Evolutionary conservation across 1,140 invertebrate genomes (phyloP), one percentile per base, ranked within the genome.

Genomic region (Drosophila takahashii): DNA sequence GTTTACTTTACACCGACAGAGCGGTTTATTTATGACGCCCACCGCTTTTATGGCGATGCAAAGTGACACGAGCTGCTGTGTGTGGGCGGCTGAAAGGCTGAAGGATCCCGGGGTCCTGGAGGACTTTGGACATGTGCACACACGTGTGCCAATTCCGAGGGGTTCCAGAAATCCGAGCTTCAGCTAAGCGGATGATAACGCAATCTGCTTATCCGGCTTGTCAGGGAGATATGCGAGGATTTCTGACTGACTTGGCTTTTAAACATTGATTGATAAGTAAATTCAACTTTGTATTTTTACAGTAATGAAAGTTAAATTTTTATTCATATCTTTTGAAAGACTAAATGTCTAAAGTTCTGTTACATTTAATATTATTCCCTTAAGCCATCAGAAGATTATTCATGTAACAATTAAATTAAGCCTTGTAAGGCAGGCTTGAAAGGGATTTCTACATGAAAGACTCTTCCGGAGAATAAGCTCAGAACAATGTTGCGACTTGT

Each of bases 71-170:
- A 37, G 42, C 39, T 18, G 66, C 29, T 22, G 26, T 11, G 66
- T 48, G 66, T 48, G 37, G 53, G 45, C 32, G 66, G 16, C 22
- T 22, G 22, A 22, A 22, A 34, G 51, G 11, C 7, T 56, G 15
- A 29, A 15, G 16, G n/a, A 15, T 37, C 29, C 22, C 18, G 39
- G 15, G 10, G 11, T 37, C n/a, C 22, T 18, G 41, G 15, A 52
- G 48, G 32, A 37, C 61, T 44, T 26, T 15, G 47, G 62, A 62
- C 57, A 67, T 39, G 62, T 69, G 34, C 62, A 42, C 64, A 58
- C 51, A 71, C 60, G 62, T 62, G 62, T 42, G 56, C 42, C 44
- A 22, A 7, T n/a, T 36, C 4, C 13, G 1, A 8, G 26, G 36
- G 26, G 1, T 53, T 13, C 5, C 3, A 16, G 56, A 26, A 66